Conservation (phyloP, 2,113 vertebrate species). For the Nothobranchius kuhntae region DNA sequence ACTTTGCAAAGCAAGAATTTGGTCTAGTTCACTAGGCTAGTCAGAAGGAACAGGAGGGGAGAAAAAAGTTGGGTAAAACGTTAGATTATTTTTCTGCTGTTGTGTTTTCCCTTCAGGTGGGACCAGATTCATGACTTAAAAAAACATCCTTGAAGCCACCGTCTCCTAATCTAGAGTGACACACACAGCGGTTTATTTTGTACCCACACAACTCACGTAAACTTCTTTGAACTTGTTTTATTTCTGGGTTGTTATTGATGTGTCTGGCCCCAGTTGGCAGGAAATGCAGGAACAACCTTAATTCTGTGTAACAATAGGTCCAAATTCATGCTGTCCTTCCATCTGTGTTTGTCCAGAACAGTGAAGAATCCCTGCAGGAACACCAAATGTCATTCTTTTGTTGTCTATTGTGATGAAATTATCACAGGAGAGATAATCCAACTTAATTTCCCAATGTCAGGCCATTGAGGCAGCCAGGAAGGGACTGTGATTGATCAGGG, state of each 20-base stretch:
- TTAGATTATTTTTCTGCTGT: too few species aligned
- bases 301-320: conserved; percentile 54
- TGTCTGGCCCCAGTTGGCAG: conserved; percentile 58
- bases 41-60: not conserved
- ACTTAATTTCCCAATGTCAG: conserved; percentile 58
- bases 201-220: not conserved
- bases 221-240: conserved; percentile 8
- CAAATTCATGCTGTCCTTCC: conserved; percentile 51
- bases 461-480: conserved; percentile 42
- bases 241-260: conserved; percentile 27
- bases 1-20: too few species aligned
- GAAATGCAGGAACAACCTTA: conserved; percentile 64
- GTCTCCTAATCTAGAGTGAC: too few species aligned
- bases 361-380: conserved; percentile 66
- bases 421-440: conserved; percentile 65
- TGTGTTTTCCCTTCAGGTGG: not conserved
- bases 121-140: not conserved
- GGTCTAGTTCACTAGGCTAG: not conserved
- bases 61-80: not conserved
- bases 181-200: not conserved
- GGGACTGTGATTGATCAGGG: conserved; percentile 70
- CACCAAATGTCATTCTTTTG: conserved; percentile 68
- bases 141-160: not conserved
- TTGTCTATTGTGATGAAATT: conserved; percentile 64
- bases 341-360: conserved; percentile 70